Percentiles rank a stretch among this genome's conserved stretches.
Conservation (phyloP, 2,888 invertebrate species). For the Pseudococcus jackbeardsleyi region DNA sequence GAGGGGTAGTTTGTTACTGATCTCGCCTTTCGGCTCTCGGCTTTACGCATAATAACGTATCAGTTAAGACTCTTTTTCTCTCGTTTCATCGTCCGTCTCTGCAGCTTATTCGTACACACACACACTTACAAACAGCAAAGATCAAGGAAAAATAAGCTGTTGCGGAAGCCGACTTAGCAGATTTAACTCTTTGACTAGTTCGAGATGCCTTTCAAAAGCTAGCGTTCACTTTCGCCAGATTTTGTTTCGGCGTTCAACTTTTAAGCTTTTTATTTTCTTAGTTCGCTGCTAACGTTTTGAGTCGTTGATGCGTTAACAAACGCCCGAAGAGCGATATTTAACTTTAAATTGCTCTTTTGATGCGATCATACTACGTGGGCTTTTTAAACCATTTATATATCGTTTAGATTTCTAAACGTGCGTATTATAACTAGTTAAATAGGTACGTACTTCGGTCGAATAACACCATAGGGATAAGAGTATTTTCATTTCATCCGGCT, state of each 20-base stretch:
- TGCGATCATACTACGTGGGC: neutral
- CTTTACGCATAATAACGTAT: slow-evolving; percentile 42
- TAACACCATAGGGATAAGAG: too few relatives aligned
- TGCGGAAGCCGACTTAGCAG: slow-evolving; percentile 51
- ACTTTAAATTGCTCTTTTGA: neutral
- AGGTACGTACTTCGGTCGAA: too few relatives aligned
- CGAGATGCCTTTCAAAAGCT: slow-evolving; percentile 33
- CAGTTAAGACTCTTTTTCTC: slow-evolving; percentile 1
- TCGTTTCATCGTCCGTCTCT: neutral
- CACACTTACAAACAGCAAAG: neutral
- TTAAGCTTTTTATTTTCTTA: neutral
- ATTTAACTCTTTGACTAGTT: neutral
- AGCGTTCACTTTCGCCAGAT: neutral
- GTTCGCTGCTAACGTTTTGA: neutral
- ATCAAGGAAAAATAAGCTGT: slow-evolving; percentile 33
- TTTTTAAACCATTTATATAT: neutral
- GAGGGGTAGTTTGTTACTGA: slow-evolving; percentile 45
- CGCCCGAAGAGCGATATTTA: neutral
- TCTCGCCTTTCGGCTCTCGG: neutral
- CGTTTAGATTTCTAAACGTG: neutral
- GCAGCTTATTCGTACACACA: neutral
- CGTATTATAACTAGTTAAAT: too few relatives aligned
- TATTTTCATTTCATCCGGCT: too few relatives aligned
- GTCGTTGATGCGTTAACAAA: neutral
- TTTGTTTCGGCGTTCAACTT: neutral